Evolutionary conservation across 2,113 vertebrate genomes (phyloP), one percentile per base, ranked within the genome.

Genomic region (Progne subis): DNA sequence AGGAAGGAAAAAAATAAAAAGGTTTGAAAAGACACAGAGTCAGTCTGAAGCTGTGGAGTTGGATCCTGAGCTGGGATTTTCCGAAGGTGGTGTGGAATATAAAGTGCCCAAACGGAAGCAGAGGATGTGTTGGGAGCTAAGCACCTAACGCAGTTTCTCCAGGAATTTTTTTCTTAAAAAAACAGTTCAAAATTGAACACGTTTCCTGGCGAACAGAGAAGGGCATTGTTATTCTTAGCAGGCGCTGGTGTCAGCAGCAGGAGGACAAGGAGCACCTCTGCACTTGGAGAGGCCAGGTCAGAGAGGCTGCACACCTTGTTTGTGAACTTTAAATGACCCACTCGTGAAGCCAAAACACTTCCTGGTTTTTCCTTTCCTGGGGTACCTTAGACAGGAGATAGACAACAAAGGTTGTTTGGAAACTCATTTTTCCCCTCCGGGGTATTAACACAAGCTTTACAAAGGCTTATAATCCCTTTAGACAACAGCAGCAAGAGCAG

Each of bases 381-480:
- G 19, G 44, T 94, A 89, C 77, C 61, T 92, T 29, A 72, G 77
- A 85, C 70, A 96, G 67, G 82, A 95, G 83, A 91, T 89, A 80
- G 53, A 68, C n/a, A 64, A 59, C 50, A 96, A 97, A 87, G 28
- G 64, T 94, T 95, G 75, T 96, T 96, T 95, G 83, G 83, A 92
- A 97, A 96, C 88, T 93, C 69, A 88, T 97, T 96, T 94, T 93
- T 82, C 69, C 88, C 76, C 92, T 92, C 93, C 83, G 92, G 84
- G 84, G 94, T 95, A 97, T 98, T 98, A 97, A 96, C 95, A 94
- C 83, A 85, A 84, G 91, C 90, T 71, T 98, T 96, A 95, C 67
- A 96, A 98, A 97, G 93, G 82, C 96, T 97, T 94, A 81, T 96
- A 97, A 97, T 98, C 94, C 92, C 94, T 88, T 97, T 92, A 97